Evolutionary conservation across 2,797 vertebrate genomes (phyloP).

Genomic region (Oreochromis mossambicus): DNA sequence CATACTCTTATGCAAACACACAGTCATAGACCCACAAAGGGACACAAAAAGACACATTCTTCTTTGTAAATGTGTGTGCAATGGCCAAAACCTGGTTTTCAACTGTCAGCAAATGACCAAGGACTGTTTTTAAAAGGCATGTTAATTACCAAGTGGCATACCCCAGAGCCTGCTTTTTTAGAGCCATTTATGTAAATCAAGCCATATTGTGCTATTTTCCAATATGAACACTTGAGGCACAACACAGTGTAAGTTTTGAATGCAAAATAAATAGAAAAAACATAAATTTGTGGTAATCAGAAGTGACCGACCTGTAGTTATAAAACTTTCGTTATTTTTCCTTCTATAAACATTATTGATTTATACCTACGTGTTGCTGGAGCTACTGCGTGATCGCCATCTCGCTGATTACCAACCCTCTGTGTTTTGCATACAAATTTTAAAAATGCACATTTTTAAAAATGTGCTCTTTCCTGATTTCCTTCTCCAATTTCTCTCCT

Average conservation of each 20-base stretch:
- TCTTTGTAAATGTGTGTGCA: not conserved
- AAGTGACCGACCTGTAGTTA: not conserved
- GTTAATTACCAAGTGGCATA: slow-evolving; percentile 33
- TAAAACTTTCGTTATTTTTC: not conserved
- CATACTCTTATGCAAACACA: not conserved
- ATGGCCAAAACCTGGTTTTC: not conserved
- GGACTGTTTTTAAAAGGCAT: slow-evolving; percentile 1
- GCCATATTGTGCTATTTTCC: slow-evolving; percentile 23
- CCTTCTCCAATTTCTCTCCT: not conserved
- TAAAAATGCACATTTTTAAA: not conserved
- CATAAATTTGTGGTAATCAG: not conserved
- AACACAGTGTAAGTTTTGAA: not conserved
- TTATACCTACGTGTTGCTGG: not conserved
- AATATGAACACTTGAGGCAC: slow-evolving; percentile 28
- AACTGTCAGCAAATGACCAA: not conserved
- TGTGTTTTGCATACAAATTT: not conserved
- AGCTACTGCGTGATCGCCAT: not conserved
- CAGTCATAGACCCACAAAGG: not conserved
- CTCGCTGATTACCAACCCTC: not conserved
- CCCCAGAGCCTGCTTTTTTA: slow-evolving; percentile 35
- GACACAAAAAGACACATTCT: not conserved
- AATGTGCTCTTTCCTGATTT: not conserved
- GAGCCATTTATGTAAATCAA: slow-evolving; percentile 43
- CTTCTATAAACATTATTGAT: rapidly evolving
- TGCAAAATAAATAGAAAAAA: not conserved